phyloP scores from a whole-genome alignment of 1,140 invertebrate genomes.

The Caenorhabditis remanei region DNA sequence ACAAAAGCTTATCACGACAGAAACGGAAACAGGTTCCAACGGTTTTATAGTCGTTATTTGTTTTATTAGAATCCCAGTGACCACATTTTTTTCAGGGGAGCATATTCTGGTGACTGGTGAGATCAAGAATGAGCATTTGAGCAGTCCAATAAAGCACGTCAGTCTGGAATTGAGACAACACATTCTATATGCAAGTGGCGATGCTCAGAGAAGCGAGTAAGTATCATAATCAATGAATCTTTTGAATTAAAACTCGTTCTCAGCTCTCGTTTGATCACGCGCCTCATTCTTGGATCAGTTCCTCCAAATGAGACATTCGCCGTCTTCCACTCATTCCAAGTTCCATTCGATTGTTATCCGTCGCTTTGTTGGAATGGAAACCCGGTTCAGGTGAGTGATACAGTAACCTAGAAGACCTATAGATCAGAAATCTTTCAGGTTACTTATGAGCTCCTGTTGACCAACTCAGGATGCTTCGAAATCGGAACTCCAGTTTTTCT shows the following conservation, averaged over 20 bases:
- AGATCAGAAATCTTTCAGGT: constrained; percentile 31
- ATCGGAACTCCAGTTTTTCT: constrained; percentile 59
- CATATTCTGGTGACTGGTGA: constrained; percentile 56
- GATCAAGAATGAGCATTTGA: constrained; percentile 45
- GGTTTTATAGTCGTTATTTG: background rate
- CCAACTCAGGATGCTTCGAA: constrained; percentile 46
- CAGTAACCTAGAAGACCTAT: background rate
- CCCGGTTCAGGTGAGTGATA: constrained; percentile 30
- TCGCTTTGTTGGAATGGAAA: constrained; percentile 43
- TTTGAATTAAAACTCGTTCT: background rate
- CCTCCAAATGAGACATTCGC: constrained; percentile 36
- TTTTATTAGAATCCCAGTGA: background rate
- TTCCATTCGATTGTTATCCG: constrained; percentile 58
- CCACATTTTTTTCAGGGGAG: constrained; percentile 33
- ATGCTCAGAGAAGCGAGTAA: constrained; percentile 55
- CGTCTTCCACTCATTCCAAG: constrained; percentile 53
- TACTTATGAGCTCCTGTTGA: constrained; percentile 51
- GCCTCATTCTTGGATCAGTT: constrained; percentile 35
- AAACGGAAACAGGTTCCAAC: background rate
- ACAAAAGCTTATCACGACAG: background rate
- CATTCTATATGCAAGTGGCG: constrained; percentile 46
- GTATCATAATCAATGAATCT: background rate
- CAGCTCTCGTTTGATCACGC: constrained; percentile 54
- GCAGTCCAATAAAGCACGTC: constrained; percentile 50
- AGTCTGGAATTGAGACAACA: constrained; percentile 51